These are phyloP conservation scores for Coenonympha arcania DNA, from an alignment of 2,888 invertebrate genomes.

Conservation along the genomic window DNA sequence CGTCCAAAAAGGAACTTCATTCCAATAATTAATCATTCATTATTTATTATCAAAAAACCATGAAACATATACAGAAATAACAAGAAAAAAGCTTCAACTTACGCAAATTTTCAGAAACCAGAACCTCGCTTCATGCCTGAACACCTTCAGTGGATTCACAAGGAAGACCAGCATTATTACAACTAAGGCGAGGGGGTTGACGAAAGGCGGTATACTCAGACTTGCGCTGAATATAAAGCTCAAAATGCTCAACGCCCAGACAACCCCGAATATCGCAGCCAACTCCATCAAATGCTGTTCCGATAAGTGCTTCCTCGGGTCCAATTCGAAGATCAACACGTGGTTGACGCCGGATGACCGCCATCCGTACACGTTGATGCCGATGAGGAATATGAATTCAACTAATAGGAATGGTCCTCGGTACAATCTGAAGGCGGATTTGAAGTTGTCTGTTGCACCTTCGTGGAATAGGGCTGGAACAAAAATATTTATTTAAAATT, in stretches of 20 bases:
- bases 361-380: constrained; percentile 98
- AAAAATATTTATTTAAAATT: constrained; percentile 36
- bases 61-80: too few species aligned
- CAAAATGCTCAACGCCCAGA: constrained; percentile 94
- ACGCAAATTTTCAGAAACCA: constrained; percentile 94
- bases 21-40: too few species aligned
- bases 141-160: constrained; percentile 92
- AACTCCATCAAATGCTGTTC: constrained; percentile 97
- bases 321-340: constrained; percentile 96
- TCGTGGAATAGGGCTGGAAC: constrained; percentile 83
- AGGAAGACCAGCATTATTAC: constrained; percentile 88
- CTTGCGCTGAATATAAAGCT: constrained; percentile 85
- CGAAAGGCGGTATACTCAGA: constrained; percentile 91
- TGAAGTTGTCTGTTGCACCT: constrained; percentile 80
- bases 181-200: constrained; percentile 90
- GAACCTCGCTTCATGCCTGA: constrained; percentile 93
- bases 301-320: constrained; percentile 93
- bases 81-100: constrained; percentile 42
- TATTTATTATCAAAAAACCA: too few species aligned
- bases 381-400: constrained; percentile 94
- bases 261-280: constrained; percentile 92
- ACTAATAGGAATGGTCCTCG: constrained; percentile 94
- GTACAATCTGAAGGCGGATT: constrained; percentile 92
- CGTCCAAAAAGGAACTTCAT: too few species aligned
- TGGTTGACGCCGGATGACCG: constrained; percentile 97